Evolutionary conservation across 2,888 invertebrate genomes (phyloP), one percentile per base, ranked within the genome.

Genomic region (Trissolcus japonicus): DNA sequence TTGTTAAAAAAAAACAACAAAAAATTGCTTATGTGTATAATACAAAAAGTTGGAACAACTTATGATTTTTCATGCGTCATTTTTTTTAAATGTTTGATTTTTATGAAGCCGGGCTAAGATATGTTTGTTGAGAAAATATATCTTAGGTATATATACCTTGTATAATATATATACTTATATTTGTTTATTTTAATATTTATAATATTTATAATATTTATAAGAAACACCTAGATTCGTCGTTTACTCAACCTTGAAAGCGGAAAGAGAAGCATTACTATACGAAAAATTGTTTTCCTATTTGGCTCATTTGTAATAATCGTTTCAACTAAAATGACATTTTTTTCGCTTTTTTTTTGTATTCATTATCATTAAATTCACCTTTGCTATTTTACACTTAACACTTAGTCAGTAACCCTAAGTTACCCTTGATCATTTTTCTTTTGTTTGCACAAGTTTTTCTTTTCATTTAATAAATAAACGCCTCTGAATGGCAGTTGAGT

Each of bases 111-210:
- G 82, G 82, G 83, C 82, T 80, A 84, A 83, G 87, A 87, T 87
- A 87, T 87, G 87, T 87, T 80, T 84, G 81, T 84, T 84, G 84
- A 85, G 84, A 85, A 85, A 85, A 84, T 85, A 83, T 84, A 84
- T 83, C 82, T 83, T 83, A 83, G 78, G 80, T 76, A 50, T 67
- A 62, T 41, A 67, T 66, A 48, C 43, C 48, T 61, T 51, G 9
- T 14, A 43, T 63, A 48, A 63, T 63, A 63, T 65, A 48, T 53
- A 59, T 53, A 56, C 54, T 41, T 56, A 63, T 59, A 59, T 80
- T 74, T 66, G 68, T 59, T 75, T 63, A 74, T 76, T 75, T 76
- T 59, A 79, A 16, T 79, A 79, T 77, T 78, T 75, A 60, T 69
- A 69, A 7, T 69, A 76, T 76, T 76, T 71, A 66, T 71, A 66